A percentile compares a stretch with the other conserved stretches of the same genome.
phyloP scores from a whole-genome alignment of 2,888 invertebrate species.

The Drosophila hamatofila region DNA sequence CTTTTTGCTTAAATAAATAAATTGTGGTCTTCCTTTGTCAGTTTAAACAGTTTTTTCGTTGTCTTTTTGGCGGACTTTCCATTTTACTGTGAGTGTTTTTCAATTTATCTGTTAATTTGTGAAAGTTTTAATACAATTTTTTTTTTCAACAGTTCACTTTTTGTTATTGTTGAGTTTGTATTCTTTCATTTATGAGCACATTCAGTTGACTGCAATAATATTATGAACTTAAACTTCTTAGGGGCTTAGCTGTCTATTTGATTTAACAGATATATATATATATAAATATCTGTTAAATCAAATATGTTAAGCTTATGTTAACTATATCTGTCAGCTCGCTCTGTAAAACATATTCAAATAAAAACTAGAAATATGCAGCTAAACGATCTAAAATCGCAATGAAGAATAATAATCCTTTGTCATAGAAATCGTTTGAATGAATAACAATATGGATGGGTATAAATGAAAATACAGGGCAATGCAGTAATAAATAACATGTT shows the following conservation, averaged over 20 bases:
- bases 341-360: background rate
- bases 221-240: background rate
- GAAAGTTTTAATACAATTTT: constrained; percentile 22
- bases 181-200: background rate
- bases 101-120: constrained; percentile 30
- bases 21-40: constrained; percentile 23
- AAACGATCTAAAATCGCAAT: no score
- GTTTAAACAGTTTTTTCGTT: constrained; percentile 19
- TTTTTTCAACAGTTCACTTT: constrained; percentile 1
- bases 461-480: no score
- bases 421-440: no score
- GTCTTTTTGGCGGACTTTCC: constrained; percentile 7
- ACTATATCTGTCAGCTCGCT: background rate
- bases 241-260: background rate
- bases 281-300: background rate
- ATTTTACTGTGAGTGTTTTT: background rate
- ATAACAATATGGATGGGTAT: no score
- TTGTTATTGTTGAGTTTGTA: constrained; percentile 1
- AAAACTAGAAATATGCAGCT: background rate
- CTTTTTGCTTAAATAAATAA: constrained; percentile 36
- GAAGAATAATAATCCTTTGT: no score
- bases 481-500: no score
- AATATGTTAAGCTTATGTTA: background rate
- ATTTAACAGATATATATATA: background rate
- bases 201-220: background rate